Evolutionary conservation across 1,140 invertebrate species (phyloP), one percentile per base, ranked within the genome.

Genomic region (Vollenhovia emeryi): DNA sequence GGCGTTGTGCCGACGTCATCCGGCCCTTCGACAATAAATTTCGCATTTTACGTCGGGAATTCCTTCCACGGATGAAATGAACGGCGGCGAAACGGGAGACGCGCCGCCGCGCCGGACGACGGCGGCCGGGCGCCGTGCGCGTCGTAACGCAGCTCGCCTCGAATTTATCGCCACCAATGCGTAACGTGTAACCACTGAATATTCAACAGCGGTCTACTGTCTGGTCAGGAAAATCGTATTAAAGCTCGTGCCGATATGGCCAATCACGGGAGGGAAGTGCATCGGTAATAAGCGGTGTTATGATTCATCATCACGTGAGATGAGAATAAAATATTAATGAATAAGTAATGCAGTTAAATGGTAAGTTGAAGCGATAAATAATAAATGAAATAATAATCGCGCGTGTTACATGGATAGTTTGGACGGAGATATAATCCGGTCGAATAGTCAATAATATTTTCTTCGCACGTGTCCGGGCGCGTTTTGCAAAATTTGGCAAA

Each of bases 101-200:
- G 36, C 15, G 73, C 15, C 50, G 48, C 24, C 3, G 40, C 1
- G 11, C 9, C 48, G 48, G 48, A 5, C 50, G 50, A 36, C 13
- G n/a, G 0, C 73, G 74, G 57, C 74, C 3, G 33, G 74, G 40
- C 74, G 74, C 74, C 87, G 90, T 82, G 71, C 84, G 75, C 76
- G 80, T 68, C 85, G 66, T 86, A 87, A 84, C 83, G 82, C 64
- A 80, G 50, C 85, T 36, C 82, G 87, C 86, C 84, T 87, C 45
- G 86, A 86, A 57, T 87, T 83, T 71, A 90, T 90, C 85, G 87
- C 86, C 84, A 50, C 76, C 55, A 83, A 52, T 79, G 45, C 45
- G 45, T 79, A 68, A 85, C 87, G 60, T 60, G 55, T 64, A 83
- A 83, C 33, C 66, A 18, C 43, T 80, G 76, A 68, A 85, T 78